Conservation (phyloP, 1,140 invertebrate genomes). For the Apis laboriosa region DNA sequence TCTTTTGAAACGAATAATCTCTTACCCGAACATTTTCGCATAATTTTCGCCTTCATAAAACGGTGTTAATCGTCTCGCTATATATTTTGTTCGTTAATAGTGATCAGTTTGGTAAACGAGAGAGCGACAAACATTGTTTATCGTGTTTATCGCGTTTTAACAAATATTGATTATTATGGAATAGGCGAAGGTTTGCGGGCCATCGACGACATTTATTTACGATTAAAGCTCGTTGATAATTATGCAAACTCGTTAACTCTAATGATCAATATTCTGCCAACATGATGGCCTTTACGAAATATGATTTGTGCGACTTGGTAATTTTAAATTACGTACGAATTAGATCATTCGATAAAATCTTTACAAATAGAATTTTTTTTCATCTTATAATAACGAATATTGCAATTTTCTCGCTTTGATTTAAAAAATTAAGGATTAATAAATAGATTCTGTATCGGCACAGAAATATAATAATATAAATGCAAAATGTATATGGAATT, state of each 20-base stretch:
- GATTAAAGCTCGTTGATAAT: conserved; percentile 17
- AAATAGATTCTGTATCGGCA: no score
- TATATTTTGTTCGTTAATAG: background rate
- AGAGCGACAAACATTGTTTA: background rate
- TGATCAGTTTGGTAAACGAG: background rate
- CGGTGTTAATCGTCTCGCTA: background rate
- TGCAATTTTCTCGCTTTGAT: no score
- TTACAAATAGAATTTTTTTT: no score
- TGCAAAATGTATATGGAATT: no score
- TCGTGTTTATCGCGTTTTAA: background rate
- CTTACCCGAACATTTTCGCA: background rate
- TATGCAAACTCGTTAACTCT: background rate
- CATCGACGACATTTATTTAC: background rate
- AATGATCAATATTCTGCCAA: conserved; percentile 9
- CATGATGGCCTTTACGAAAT: background rate
- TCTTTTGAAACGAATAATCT: no score
- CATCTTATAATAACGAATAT: no score
- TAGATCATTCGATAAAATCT: no score
- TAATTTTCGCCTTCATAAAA: background rate
- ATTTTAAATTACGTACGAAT: background rate
- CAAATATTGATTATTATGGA: background rate
- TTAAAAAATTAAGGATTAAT: no score
- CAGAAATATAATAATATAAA: no score
- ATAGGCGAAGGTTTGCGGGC: background rate
- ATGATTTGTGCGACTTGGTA: background rate